phyloP scores from a whole-genome alignment of 37 sponge, comb jelly and placozoan species.

The Geodia barretti region DNA sequence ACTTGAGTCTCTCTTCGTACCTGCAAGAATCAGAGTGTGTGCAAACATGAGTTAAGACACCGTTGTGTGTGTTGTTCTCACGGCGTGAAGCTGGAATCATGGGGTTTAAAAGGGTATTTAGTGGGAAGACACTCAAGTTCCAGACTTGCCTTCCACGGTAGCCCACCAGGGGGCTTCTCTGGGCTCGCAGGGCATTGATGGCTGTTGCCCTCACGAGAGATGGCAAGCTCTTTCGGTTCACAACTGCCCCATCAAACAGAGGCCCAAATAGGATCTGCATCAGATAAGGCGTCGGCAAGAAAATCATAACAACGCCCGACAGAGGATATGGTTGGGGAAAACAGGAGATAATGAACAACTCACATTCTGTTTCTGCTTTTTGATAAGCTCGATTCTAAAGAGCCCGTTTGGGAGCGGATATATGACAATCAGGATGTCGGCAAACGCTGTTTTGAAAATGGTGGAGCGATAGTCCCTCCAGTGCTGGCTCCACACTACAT shows the following conservation, averaged over 20 bases:
- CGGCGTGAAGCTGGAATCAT: too few relatives aligned
- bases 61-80: too few relatives aligned
- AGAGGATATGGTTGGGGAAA: not conserved
- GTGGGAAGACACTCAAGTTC: not conserved
- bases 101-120: too few relatives aligned
- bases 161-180: conserved; percentile 40
- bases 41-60: too few relatives aligned
- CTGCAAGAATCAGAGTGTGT: too few relatives aligned
- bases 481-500: conserved; percentile 98
- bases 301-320: not conserved
- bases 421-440: conserved; percentile 87
- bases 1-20: conserved; percentile 58
- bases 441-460: conserved; percentile 94
- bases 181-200: conserved; percentile 81
- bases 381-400: conserved; percentile 85
- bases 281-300: not conserved
- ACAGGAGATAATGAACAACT: conserved; percentile 5
- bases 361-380: conserved; percentile 52
- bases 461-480: conserved; percentile 87
- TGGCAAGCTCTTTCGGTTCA: conserved; percentile 67
- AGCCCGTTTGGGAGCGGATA: conserved; percentile 86
- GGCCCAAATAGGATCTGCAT: conserved; percentile 94
- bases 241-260: conserved; percentile 94
- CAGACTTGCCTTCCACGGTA: conserved; percentile 59
- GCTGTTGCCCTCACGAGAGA: conserved; percentile 92